Percentiles rank a stretch among this genome's conserved stretches.
These are phyloP conservation scores for Passer montanus DNA, from an alignment of 2,113 vertebrate genomes.

Conservation along the genomic window DNA sequence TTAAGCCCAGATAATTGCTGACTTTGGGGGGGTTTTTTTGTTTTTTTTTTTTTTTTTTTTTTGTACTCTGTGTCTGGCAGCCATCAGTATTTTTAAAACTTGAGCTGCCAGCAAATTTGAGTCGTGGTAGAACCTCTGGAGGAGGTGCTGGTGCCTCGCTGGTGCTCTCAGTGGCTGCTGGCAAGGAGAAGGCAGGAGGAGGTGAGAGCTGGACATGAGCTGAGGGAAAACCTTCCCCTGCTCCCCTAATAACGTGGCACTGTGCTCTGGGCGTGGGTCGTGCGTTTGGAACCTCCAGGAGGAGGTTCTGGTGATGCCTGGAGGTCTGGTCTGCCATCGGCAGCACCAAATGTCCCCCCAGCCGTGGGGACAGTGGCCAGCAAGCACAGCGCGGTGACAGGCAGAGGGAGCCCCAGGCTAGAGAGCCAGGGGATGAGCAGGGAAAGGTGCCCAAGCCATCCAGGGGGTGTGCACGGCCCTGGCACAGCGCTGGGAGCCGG, in stretches of 20 bases:
- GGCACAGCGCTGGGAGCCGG: fast-evolving
- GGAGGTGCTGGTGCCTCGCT: not conserved
- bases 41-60: not conserved
- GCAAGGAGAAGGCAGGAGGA: not conserved
- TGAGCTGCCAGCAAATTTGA: not conserved
- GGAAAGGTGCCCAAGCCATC: not conserved
- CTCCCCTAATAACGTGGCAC: too few relatives aligned
- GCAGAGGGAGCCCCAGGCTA: conserved; percentile 47
- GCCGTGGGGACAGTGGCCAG: not conserved
- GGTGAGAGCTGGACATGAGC: not conserved
- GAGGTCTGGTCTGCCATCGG: fast-evolving
- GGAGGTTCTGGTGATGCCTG: fast-evolving
- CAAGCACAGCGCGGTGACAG: not conserved
- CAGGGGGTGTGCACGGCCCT: not conserved
- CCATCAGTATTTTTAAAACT: not conserved
- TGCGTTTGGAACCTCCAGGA: not conserved
- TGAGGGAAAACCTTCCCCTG: not conserved
- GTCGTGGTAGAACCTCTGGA: not conserved
- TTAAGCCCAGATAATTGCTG: not conserved
- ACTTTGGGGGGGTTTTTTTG: not conserved
- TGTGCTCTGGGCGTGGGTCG: not conserved
- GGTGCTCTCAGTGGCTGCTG: not conserved
- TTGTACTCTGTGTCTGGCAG: not conserved
- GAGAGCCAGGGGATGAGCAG: not conserved
- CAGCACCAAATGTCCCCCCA: not conserved